A percentile compares a stretch with the other conserved stretches of the same genome.
Evolutionary conservation across 2,113 vertebrate genomes (phyloP).

Genomic region (Barnardius zonarius): DNA sequence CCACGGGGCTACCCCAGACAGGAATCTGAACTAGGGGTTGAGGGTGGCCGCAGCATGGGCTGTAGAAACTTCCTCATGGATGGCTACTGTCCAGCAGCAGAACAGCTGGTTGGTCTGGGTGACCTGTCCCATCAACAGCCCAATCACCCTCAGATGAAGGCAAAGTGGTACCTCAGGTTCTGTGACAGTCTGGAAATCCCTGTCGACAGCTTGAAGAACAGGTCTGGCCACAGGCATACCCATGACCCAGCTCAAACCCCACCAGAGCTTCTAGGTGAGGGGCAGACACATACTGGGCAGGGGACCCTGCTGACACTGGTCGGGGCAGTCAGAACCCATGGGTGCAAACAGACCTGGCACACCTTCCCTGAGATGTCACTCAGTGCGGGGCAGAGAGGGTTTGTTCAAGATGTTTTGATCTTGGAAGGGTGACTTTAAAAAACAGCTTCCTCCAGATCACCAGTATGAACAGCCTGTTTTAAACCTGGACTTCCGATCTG

Average conservation of each 20-base stretch:
- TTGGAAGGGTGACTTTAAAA: background rate
- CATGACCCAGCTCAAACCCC: background rate
- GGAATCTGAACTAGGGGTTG: accelerated
- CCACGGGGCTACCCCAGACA: background rate
- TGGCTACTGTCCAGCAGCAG: background rate
- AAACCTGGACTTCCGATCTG: background rate
- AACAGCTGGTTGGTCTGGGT: background rate
- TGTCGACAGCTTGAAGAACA: background rate
- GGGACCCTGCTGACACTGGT: background rate
- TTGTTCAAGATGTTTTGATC: background rate
- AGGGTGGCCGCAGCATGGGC: background rate
- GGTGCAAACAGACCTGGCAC: background rate
- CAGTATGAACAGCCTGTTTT: background rate
- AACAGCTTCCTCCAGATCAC: background rate
- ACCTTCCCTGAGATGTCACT: background rate
- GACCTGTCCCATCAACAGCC: background rate
- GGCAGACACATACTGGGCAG: background rate
- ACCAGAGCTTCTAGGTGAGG: background rate
- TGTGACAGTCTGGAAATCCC: background rate
- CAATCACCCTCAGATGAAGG: background rate
- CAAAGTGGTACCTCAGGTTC: background rate
- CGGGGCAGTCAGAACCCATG: background rate
- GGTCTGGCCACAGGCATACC: background rate
- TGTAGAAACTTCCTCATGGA: background rate
- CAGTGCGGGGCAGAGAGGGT: too few species aligned